phyloP scores from a whole-genome alignment of 2,113 vertebrate genomes.

The Terrapene triunguis region DNA sequence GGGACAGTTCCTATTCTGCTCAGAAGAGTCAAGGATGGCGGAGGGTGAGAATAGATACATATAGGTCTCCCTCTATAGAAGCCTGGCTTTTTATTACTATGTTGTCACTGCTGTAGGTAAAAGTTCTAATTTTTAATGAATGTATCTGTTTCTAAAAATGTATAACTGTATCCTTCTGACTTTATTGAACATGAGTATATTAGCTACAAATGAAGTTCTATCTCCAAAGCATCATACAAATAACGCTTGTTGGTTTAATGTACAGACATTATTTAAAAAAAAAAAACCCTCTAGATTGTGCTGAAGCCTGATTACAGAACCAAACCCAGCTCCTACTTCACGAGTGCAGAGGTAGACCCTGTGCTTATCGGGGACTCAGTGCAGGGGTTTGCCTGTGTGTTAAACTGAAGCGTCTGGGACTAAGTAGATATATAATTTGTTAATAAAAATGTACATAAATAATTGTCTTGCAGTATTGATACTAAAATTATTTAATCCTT shows the following conservation, averaged over 20 bases:
- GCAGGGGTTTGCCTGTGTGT: not conserved
- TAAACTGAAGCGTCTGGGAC: not conserved
- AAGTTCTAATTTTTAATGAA: not conserved
- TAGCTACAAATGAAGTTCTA: not conserved
- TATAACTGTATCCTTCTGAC: not conserved
- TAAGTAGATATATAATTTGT: not conserved
- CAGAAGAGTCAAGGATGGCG: not conserved
- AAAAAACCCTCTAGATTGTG: not conserved
- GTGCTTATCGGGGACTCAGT: not conserved
- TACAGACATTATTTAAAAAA: rapidly evolving
- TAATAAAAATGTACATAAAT: not conserved
- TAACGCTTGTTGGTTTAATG: not conserved
- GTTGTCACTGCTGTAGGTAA: not conserved
- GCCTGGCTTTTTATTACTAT: not conserved
- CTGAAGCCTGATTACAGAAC: not conserved
- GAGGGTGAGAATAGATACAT: not conserved
- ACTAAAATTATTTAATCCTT: not conserved
- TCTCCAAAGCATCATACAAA: not conserved
- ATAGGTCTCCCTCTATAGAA: not conserved
- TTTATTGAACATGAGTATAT: not conserved
- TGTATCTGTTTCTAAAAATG: not conserved
- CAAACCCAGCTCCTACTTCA: rapidly evolving
- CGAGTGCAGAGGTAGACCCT: not conserved
- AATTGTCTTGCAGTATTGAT: not conserved
- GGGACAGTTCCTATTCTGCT: not conserved